Evolutionary conservation across 2,113 vertebrate genomes (phyloP).

Genomic region (Ibidorhyncha struthersii): DNA sequence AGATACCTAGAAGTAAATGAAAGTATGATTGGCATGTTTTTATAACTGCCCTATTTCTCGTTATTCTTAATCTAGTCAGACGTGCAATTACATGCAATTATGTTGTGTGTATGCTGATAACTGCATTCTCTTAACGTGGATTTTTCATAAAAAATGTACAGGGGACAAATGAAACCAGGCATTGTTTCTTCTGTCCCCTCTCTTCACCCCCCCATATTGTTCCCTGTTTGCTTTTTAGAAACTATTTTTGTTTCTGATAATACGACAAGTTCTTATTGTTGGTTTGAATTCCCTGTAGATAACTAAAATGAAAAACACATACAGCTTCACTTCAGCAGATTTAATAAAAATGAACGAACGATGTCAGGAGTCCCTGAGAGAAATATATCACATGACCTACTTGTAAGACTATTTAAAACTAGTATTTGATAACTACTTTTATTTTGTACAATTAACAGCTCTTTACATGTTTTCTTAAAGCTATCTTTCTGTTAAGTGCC

Average conservation of each 20-base stretch:
- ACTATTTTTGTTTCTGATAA: background rate
- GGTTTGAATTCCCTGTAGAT: slow-evolving; percentile 75
- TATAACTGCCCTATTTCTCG: background rate
- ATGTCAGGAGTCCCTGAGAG: slow-evolving; percentile 92
- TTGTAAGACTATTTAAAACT: slow-evolving; percentile 81
- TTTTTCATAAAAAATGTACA: background rate
- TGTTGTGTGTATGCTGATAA: background rate
- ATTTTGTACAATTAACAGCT: background rate
- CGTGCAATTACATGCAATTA: background rate
- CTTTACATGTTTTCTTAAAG: background rate
- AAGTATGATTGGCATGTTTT: background rate
- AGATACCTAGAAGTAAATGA: background rate
- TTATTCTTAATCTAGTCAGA: background rate
- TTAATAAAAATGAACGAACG: slow-evolving; percentile 97
- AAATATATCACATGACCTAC: slow-evolving; percentile 98
- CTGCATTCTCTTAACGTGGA: background rate
- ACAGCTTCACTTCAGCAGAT: slow-evolving; percentile 90
- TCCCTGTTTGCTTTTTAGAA: background rate
- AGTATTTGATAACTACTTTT: slow-evolving; percentile 18
- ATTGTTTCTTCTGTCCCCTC: background rate
- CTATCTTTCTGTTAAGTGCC: background rate
- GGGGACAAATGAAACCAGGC: background rate
- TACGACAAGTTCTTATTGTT: background rate
- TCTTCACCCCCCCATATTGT: rapidly evolving
- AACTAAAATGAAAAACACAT: slow-evolving; percentile 88